Evolutionary conservation across 2,113 vertebrate species (phyloP).

Genomic region (Turnix velox): DNA sequence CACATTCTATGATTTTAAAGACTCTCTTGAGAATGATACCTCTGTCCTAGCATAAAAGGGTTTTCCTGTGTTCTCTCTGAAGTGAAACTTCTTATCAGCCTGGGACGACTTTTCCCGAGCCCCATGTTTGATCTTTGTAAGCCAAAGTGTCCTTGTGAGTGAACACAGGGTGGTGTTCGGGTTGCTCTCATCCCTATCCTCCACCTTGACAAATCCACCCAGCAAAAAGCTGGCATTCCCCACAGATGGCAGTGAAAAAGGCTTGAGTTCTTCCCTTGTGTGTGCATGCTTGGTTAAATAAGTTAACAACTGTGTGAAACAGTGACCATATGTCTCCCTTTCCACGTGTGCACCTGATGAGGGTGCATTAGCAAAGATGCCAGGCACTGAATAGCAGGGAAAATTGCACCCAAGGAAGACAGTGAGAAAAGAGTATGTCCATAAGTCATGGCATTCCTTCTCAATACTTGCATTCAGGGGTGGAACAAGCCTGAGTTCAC

Average conservation of each 20-base stretch:
- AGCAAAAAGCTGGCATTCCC: neutral
- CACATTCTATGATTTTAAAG: no score
- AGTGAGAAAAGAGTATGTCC: neutral
- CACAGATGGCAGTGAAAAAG: neutral
- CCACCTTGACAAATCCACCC: neutral
- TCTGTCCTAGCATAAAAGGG: neutral
- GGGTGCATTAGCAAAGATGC: neutral
- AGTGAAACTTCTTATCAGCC: neutral
- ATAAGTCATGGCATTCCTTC: neutral
- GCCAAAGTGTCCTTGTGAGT: neutral
- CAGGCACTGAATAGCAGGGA: fast-evolving
- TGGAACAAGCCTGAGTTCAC: slow-evolving; percentile 62
- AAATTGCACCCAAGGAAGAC: neutral
- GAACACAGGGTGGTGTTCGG: neutral
- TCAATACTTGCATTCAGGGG: slow-evolving; percentile 47
- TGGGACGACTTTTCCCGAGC: neutral
- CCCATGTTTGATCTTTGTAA: fast-evolving
- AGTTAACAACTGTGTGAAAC: neutral
- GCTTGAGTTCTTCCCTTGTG: neutral
- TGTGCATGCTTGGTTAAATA: neutral
- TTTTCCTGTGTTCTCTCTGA: neutral
- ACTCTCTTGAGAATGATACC: neutral
- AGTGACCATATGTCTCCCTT: neutral
- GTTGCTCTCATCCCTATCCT: neutral
- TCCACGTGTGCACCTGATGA: neutral